Conservation (phyloP, 1,140 invertebrate species). For the Lerema accius region DNA sequence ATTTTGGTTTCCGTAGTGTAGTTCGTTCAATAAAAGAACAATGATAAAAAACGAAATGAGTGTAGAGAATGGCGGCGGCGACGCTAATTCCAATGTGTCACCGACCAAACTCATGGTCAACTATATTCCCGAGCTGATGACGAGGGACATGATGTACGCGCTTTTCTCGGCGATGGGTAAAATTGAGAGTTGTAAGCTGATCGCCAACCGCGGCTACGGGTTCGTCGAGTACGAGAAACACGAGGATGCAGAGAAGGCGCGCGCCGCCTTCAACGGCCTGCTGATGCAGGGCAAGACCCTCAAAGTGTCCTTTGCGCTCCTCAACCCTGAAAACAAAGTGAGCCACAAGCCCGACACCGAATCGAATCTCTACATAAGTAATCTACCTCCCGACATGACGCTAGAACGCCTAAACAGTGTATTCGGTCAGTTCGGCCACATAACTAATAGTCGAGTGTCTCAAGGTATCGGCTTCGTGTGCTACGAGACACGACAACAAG, state of each 20-base stretch:
- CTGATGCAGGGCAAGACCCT: slow-evolving; percentile 80
- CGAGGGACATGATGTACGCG: slow-evolving; percentile 80
- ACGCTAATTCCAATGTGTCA: slow-evolving; percentile 81
- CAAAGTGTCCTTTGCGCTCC: slow-evolving; percentile 80
- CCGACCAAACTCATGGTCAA: slow-evolving; percentile 83
- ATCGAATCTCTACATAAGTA: slow-evolving; percentile 81
- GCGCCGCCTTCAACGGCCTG: slow-evolving; percentile 78
- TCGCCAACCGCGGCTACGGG: slow-evolving; percentile 79
- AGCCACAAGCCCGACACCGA: slow-evolving; percentile 78
- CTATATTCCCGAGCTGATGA: slow-evolving; percentile 82
- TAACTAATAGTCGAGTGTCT: slow-evolving; percentile 78
- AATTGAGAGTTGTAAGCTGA: slow-evolving; percentile 79
- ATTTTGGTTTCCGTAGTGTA: slow-evolving; percentile 79
- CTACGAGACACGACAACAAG: slow-evolving; percentile 73
- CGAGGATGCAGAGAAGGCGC: slow-evolving; percentile 81
- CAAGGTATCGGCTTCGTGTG: slow-evolving; percentile 81
- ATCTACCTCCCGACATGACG: slow-evolving; percentile 79
- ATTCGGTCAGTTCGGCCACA: slow-evolving; percentile 73
- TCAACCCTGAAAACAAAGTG: slow-evolving; percentile 79
- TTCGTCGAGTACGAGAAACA: slow-evolving; percentile 80
- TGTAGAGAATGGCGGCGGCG: slow-evolving; percentile 81
- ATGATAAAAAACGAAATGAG: slow-evolving; percentile 77
- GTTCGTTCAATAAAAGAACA: slow-evolving; percentile 68
- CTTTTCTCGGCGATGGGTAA: slow-evolving; percentile 80
- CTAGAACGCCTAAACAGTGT: slow-evolving; percentile 73